A percentile compares a stretch with the other conserved stretches of the same genome.
These are phyloP conservation scores for Taxidea taxus DNA, from an alignment of 2,113 vertebrate genomes.

Conservation along the genomic window DNA sequence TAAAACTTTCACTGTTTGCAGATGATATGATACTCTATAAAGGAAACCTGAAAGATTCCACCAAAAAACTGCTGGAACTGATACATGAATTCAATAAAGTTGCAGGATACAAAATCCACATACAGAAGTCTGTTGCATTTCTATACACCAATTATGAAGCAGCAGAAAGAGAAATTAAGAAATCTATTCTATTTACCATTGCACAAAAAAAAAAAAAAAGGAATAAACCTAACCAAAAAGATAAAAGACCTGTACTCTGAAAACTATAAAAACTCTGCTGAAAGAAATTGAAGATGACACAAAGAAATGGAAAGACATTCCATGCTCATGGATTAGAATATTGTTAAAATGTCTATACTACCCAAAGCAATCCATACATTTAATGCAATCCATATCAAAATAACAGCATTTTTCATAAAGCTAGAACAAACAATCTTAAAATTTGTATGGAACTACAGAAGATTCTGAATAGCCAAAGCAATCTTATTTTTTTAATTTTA, in stretches of 20 bases:
- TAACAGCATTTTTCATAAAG: not conserved
- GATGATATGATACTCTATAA: not conserved
- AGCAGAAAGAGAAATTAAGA: not conserved
- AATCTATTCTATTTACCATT: not conserved
- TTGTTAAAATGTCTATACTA: not conserved
- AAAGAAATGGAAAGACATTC: not conserved
- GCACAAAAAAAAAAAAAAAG: not conserved
- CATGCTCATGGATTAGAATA: not conserved
- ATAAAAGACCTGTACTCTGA: not conserved
- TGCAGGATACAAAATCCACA: not conserved
- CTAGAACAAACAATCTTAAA: not conserved
- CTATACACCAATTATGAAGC: not conserved
- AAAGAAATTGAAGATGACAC: not conserved
- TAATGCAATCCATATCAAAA: not conserved
- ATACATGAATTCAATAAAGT: not conserved
- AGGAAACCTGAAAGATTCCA: not conserved
- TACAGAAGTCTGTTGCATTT: not conserved
- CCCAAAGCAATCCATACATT: not conserved
- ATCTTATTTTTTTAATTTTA: not conserved
- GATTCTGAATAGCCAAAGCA: not conserved
- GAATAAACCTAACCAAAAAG: not conserved
- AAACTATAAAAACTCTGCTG: not conserved
- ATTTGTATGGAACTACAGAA: not conserved
- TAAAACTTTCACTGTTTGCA: not conserved
- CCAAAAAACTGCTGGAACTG: not conserved